These are phyloP conservation scores for Chloebia gouldiae DNA, from an alignment of 2,113 vertebrate species.

Conservation along the genomic window DNA sequence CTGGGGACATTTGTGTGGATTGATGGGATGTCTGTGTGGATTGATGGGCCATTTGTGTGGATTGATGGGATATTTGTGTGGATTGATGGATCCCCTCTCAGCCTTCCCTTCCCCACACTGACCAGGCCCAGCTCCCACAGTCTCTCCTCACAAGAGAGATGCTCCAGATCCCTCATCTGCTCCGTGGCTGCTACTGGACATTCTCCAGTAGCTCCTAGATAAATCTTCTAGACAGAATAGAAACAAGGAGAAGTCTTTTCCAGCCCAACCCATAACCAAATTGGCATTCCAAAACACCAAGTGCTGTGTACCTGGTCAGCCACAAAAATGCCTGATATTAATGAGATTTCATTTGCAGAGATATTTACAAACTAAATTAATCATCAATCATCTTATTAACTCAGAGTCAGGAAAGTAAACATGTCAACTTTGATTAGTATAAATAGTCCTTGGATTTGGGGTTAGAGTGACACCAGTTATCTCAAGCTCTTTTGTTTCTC, in stretches of 20 bases:
- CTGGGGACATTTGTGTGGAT: background rate
- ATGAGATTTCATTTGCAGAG: conserved; percentile 31
- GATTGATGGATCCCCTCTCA: background rate
- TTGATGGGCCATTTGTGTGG: background rate
- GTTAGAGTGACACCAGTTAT: background rate
- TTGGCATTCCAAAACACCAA: background rate
- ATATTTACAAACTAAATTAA: conserved; percentile 60
- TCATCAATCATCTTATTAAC: conserved; percentile 66
- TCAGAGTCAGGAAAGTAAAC: conserved; percentile 26
- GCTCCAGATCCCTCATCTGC: background rate
- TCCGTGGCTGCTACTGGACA: too few species aligned
- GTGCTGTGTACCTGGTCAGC: background rate
- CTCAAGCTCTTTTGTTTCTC: background rate
- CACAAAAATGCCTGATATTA: conserved; percentile 21
- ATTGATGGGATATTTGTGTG: background rate
- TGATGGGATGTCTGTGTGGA: background rate
- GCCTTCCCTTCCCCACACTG: background rate
- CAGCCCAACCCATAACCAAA: background rate
- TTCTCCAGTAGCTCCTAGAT: background rate
- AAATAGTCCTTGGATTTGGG: conserved; percentile 5
- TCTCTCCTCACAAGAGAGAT: background rate
- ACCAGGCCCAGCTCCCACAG: background rate
- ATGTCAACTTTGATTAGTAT: conserved; percentile 53
- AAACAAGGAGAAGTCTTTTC: background rate
- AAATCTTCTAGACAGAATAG: background rate